Percentiles rank a stretch among this genome's conserved stretches.
Conservation (phyloP, 1,140 invertebrate species). For the Conopomorpha cramerella region DNA sequence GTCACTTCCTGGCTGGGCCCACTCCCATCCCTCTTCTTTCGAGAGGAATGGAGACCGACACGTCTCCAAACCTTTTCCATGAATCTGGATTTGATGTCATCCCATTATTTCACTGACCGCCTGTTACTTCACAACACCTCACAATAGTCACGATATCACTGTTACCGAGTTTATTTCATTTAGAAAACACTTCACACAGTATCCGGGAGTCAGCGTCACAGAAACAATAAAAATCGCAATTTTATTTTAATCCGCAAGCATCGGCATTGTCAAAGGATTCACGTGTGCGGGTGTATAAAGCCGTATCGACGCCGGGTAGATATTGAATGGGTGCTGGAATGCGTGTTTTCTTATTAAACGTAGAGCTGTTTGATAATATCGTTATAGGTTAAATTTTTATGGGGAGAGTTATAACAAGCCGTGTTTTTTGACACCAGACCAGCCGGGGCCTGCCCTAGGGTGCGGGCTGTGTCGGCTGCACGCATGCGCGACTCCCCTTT, state of each 20-base stretch:
- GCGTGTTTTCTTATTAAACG: too few relatives aligned
- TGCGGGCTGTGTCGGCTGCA: slow-evolving; percentile 28
- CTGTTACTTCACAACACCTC: background rate
- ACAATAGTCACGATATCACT: background rate
- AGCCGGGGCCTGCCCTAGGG: slow-evolving; percentile 44
- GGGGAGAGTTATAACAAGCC: slow-evolving; percentile 53
- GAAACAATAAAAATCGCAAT: background rate
- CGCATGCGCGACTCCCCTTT: slow-evolving; percentile 50
- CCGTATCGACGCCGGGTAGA: too few relatives aligned
- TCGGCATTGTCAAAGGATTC: background rate
- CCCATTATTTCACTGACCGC: slow-evolving; percentile 27
- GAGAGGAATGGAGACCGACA: slow-evolving; percentile 60
- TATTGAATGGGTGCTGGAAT: too few relatives aligned
- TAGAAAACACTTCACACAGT: background rate
- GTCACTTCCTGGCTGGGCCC: slow-evolving; percentile 44
- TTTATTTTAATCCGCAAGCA: background rate
- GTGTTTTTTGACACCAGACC: slow-evolving; percentile 56
- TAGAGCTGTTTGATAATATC: slow-evolving; percentile 1
- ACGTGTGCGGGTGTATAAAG: too few relatives aligned
- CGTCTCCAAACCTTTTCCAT: slow-evolving; percentile 62
- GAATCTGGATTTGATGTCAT: slow-evolving; percentile 52
- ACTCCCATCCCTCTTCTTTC: slow-evolving; percentile 58
- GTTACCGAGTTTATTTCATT: background rate
- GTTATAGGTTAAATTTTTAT: slow-evolving; percentile 52
- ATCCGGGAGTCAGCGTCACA: background rate